Evolutionary conservation across 2,797 vertebrate genomes (phyloP).

Genomic region (Podarcis lilfordi): DNA sequence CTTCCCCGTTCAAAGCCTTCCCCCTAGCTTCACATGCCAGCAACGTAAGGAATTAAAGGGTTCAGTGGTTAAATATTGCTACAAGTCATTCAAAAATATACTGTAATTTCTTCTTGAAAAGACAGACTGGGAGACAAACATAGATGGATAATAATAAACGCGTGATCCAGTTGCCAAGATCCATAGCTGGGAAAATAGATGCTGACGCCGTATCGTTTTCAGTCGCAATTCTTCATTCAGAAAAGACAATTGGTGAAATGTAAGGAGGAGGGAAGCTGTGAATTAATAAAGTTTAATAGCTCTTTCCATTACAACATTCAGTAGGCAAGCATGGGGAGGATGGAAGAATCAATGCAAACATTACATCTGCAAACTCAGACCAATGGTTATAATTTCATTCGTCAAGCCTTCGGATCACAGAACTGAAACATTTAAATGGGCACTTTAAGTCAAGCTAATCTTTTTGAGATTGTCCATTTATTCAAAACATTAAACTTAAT

Average conservation of each 20-base stretch:
- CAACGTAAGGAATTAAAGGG: constrained; percentile 71
- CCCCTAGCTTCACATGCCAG: constrained; percentile 52
- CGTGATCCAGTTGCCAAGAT: constrained; percentile 28
- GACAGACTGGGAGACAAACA: constrained; percentile 56
- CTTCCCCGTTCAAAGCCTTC: constrained; percentile 49
- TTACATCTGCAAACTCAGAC: constrained; percentile 54
- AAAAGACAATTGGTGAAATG: constrained; percentile 42
- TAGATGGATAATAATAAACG: constrained; percentile 66
- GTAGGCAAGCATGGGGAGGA: background rate
- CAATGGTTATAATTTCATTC: constrained; percentile 60
- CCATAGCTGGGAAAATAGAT: constrained; percentile 47
- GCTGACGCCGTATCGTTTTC: constrained; percentile 48
- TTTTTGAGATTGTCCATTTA: constrained; percentile 60
- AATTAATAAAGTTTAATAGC: constrained; percentile 47
- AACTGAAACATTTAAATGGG: constrained; percentile 61
- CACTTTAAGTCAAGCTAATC: constrained; percentile 60
- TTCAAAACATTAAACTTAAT: constrained; percentile 66
- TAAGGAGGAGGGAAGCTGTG: constrained; percentile 21
- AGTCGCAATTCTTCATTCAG: constrained; percentile 51
- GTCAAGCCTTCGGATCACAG: constrained; percentile 54
- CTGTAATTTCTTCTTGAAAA: constrained; percentile 58
- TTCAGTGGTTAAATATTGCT: constrained; percentile 73
- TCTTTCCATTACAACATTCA: constrained; percentile 45
- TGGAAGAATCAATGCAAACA: constrained; percentile 49
- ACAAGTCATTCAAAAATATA: constrained; percentile 63